Evolutionary conservation across 2,888 invertebrate species (phyloP), one percentile per base, ranked within the genome.

Genomic region (Calameuta pallipes): DNA sequence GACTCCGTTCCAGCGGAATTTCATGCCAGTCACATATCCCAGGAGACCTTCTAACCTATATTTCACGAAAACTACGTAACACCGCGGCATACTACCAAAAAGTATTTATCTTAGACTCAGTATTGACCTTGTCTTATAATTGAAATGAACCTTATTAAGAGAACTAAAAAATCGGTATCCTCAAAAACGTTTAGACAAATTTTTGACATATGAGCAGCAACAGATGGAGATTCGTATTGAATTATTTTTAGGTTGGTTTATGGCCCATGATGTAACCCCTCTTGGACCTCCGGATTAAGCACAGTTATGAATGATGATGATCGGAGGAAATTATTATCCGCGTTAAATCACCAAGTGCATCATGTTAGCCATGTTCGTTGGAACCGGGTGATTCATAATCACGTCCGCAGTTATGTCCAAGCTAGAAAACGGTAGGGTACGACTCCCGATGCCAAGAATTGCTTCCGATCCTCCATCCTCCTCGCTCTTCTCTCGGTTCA

Each of bases 1-100:
- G 13, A 73, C 36, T 68, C 33, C 41, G 71, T 77, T 75, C 77
- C 74, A 75, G 12, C 74, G 13, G 74, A 56, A 68, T 74, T 41
- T 75, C 74, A 71, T 71, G 71, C 31, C 71, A 34, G 71, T 71
- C 71, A 56, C 71, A 34, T 31, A 34, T 71, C 31, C 3, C 71
- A 71, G 71, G 31, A 71, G 71, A 71, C 71, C 71, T 71, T 71
- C 34, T 34, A 34, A 71, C 34, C 31, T 71, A 31, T 71, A 71
- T 56, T 56, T 56, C 6, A 1, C 23, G 56, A 56, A 56, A 56
- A 9, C 56, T 56, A 56, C 56, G 56, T 56, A 56, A 56, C 56
- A 56, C 56, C 56, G 23, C 23, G 56, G 23, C 9, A 23, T 56
- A 56, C 23, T 56, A 56, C 23, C 56, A 56, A 9, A 9, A 56